A percentile compares a stretch with the other conserved stretches of the same genome.
Conservation (phyloP, 2,113 vertebrate genomes). For the Sinocyclocheilus maitianheensis region DNA sequence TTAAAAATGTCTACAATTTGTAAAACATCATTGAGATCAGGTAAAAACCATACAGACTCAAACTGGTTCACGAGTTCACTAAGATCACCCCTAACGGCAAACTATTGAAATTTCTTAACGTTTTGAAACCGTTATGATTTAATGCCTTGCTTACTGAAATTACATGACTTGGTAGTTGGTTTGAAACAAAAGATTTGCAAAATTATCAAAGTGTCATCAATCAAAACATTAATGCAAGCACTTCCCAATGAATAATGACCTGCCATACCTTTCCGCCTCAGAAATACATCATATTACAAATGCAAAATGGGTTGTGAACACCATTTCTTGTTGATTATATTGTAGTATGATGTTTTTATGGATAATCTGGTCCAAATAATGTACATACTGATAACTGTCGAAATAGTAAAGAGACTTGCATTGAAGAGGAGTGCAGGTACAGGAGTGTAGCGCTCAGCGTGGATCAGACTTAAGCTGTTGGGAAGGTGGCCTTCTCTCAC, state of each 20-base stretch:
- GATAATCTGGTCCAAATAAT: background rate
- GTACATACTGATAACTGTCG: background rate
- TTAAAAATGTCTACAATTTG: too few species aligned
- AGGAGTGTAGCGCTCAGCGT: constrained; percentile 77
- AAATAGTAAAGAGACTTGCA: constrained; percentile 65
- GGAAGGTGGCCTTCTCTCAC: constrained; percentile 83
- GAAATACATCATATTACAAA: too few species aligned
- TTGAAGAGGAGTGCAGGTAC: constrained; percentile 82
- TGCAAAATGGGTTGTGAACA: too few species aligned
- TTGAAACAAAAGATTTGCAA: background rate
- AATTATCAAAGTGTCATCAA: background rate
- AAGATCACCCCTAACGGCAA: background rate
- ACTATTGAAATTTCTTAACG: background rate
- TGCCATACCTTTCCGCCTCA: too few species aligned
- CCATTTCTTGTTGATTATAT: background rate
- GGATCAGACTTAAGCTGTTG: constrained; percentile 79
- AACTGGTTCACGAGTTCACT: too few species aligned
- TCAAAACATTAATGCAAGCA: too few species aligned
- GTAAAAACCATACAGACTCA: too few species aligned
- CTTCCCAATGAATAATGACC: too few species aligned
- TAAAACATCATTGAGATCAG: too few species aligned
- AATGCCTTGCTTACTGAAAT: too few species aligned
- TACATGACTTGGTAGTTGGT: too few species aligned
- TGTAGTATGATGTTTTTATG: background rate
- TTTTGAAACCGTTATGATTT: too few species aligned